Evolutionary conservation across 2,888 invertebrate species (phyloP).

Genomic region (Drosophila mercatorum): DNA sequence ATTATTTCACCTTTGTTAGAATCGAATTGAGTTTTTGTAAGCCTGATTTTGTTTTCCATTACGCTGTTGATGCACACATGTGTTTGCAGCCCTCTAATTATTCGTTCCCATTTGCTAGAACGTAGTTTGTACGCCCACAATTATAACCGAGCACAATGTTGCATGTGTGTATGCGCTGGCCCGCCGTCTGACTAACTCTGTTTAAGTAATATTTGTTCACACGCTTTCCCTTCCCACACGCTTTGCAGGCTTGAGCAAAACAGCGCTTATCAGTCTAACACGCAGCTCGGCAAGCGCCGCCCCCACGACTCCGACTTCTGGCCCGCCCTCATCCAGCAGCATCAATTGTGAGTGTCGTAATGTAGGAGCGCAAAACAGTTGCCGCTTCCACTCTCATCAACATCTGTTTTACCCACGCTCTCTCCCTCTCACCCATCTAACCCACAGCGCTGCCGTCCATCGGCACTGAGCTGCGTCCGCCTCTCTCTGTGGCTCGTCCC

Average conservation of each 20-base stretch:
- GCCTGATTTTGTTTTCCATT: constrained; percentile 23
- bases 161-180: constrained; percentile 45
- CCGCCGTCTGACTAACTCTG: constrained; percentile 12
- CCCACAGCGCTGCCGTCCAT: constrained; percentile 87
- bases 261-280: constrained; percentile 91
- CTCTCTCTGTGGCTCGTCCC: constrained; percentile 91
- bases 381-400: constrained; percentile 43
- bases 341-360: constrained; percentile 86
- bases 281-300: constrained; percentile 85
- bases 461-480: constrained; percentile 87
- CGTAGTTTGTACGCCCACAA: constrained; percentile 74
- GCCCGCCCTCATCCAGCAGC: constrained; percentile 89
- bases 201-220: constrained; percentile 68
- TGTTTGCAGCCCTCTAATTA: neutral
- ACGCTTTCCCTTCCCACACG: constrained; percentile 60
- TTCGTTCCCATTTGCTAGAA: constrained; percentile 21
- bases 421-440: constrained; percentile 1
- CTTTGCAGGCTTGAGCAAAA: constrained; percentile 90
- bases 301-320: constrained; percentile 89
- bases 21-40: constrained; percentile 7
- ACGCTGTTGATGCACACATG: neutral
- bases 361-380: constrained; percentile 18
- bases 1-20: constrained; percentile 27
- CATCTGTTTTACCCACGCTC: constrained; percentile 42
- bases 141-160: constrained; percentile 51